Evolutionary conservation across 2,888 invertebrate genomes (phyloP).

Genomic region (Geophilus truncorum): DNA sequence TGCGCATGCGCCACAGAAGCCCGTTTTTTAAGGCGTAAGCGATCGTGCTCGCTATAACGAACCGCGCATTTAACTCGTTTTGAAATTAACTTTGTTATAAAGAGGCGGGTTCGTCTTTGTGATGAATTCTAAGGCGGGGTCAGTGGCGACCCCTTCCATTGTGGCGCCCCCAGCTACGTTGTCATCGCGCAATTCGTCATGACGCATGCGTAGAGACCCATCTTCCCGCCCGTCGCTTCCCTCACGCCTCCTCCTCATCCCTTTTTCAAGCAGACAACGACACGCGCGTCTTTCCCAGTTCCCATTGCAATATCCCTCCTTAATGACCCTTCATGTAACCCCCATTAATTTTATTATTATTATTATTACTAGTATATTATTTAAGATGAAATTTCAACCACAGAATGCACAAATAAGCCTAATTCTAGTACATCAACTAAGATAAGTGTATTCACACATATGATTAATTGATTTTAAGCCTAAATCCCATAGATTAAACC

Average conservation of each 20-base stretch:
- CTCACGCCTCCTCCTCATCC: slow-evolving; percentile 6
- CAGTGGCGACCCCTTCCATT: slow-evolving; percentile 16
- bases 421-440: too few relatives aligned
- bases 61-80: background rate
- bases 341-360: background rate
- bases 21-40: background rate
- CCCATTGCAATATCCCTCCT: background rate
- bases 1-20: background rate
- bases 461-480: background rate
- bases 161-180: background rate
- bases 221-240: background rate
- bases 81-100: background rate
- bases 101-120: background rate
- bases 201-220: background rate
- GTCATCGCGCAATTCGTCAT: slow-evolving; percentile 20
- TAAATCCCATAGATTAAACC: too few relatives aligned
- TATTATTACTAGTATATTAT: background rate
- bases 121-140: slow-evolving; percentile 6
- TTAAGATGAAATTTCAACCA: background rate
- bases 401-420: too few relatives aligned
- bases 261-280: background rate
- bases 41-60: background rate
- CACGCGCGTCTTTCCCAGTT: slow-evolving; percentile 16
- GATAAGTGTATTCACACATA: too few relatives aligned
- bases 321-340: background rate